Evolutionary conservation across 2,113 vertebrate species (phyloP).

Genomic region (Oreochromis aureus): DNA sequence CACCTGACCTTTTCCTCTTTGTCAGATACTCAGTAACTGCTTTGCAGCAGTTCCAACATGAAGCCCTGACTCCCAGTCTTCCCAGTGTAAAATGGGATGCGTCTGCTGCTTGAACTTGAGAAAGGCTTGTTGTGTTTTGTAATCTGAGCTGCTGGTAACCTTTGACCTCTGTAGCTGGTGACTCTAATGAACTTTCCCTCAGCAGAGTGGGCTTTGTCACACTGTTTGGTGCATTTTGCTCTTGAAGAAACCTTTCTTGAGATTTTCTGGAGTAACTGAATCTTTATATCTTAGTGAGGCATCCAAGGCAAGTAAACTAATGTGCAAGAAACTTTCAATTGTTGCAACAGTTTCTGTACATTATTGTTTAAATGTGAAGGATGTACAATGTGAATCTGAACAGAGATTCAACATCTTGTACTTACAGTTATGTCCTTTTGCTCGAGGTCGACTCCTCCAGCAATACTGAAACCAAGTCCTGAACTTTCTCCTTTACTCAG

Average conservation of each 20-base stretch:
- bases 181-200: not conserved
- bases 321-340: no score
- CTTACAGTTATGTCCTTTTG: slow-evolving; percentile 84
- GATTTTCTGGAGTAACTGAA: not conserved
- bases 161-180: not conserved
- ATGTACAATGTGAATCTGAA: not conserved
- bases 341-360: not conserved
- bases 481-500: slow-evolving; percentile 87
- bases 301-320: no score
- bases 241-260: no score
- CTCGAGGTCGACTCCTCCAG: slow-evolving; percentile 86
- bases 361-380: not conserved
- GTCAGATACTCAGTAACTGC: no score
- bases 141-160: not conserved
- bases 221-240: not conserved
- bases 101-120: not conserved
- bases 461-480: slow-evolving; percentile 90
- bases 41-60: no score
- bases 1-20: no score
- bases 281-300: not conserved
- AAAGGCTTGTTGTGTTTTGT: not conserved
- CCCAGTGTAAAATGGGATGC: not conserved
- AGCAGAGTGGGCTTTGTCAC: not conserved
- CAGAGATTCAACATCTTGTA: not conserved
- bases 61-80: not conserved